phyloP scores from a whole-genome alignment of 2,113 vertebrate genomes.

The Amphiprion ocellaris region DNA sequence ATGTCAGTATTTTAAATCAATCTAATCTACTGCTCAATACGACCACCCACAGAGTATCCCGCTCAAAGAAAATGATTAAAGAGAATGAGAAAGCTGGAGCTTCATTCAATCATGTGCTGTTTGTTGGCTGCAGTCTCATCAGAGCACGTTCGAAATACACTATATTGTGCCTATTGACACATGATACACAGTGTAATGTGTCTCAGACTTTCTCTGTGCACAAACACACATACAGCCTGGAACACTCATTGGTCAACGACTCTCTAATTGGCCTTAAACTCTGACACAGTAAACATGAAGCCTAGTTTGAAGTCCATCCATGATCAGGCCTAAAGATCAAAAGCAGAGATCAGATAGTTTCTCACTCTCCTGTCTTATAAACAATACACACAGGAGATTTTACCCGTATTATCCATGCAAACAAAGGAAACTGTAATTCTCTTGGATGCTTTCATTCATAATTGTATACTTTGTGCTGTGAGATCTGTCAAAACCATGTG shows the following conservation, averaged over 20 bases:
- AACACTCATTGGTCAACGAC: slow-evolving; percentile 3
- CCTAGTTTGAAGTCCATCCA: slow-evolving; percentile 32
- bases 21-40: slow-evolving; percentile 15
- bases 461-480: neutral
- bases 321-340: slow-evolving; percentile 50
- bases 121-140: neutral
- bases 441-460: too few species aligned
- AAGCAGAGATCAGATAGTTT: slow-evolving; percentile 10
- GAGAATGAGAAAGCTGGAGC: neutral
- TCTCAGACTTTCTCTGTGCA: neutral
- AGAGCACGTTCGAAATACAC: neutral
- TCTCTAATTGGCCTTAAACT: slow-evolving; percentile 58
- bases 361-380: neutral
- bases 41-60: neutral
- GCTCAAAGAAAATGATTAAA: slow-evolving; percentile 19
- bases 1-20: neutral
- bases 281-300: slow-evolving; percentile 48
- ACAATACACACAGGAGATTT: neutral
- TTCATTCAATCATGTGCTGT: neutral
- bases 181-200: neutral
- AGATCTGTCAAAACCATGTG: neutral
- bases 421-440: neutral
- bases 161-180: neutral
- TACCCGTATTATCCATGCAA: neutral
- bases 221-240: slow-evolving; percentile 35